phyloP scores from a whole-genome alignment of 2,797 vertebrate species.

The Phalanger gymnotis region DNA sequence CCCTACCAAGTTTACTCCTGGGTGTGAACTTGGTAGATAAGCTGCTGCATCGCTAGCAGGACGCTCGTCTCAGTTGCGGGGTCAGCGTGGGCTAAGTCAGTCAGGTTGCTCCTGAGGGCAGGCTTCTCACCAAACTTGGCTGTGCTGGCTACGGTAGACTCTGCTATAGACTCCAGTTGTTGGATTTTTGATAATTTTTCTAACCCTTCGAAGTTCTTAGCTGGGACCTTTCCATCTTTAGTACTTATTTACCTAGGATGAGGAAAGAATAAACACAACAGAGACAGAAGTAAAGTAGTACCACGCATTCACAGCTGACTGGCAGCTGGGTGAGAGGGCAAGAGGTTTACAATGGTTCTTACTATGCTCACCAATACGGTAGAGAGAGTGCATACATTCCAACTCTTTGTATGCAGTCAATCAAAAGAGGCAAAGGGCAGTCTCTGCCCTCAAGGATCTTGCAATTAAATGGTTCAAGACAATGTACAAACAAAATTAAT shows the following conservation, averaged over 20 bases:
- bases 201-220: not conserved
- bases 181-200: no score
- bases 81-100: not conserved
- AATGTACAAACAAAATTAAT: no score
- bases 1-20: not conserved
- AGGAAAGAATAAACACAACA: not conserved
- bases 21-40: not conserved
- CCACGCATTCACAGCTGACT: no score
- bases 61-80: not conserved
- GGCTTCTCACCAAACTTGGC: not conserved
- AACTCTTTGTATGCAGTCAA: no score
- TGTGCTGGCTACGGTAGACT: not conserved
- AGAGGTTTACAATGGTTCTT: no score
- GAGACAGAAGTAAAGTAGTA: no score
- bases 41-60: not conserved
- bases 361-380: no score
- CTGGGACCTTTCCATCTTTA: not conserved
- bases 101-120: not conserved
- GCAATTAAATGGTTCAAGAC: no score
- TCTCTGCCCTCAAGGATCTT: no score
- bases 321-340: no score
- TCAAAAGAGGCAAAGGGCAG: no score
- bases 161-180: not conserved
- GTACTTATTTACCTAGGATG: not conserved
- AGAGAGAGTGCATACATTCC: no score